phyloP scores from a whole-genome alignment of 2,113 vertebrate species.

The Sigmodon hispidus region DNA sequence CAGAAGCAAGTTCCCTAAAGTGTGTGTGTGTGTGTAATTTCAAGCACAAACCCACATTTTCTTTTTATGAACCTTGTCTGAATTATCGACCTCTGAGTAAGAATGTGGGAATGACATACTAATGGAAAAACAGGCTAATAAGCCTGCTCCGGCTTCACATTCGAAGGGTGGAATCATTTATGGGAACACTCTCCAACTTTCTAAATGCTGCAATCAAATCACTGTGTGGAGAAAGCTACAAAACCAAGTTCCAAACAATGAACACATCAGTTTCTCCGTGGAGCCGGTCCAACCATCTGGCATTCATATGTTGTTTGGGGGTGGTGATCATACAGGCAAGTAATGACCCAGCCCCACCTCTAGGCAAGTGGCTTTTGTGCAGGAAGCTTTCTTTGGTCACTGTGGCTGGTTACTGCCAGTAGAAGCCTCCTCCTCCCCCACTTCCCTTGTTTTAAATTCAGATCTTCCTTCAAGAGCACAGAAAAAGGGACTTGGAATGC shows the following conservation, averaged over 20 bases:
- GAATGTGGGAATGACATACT: conserved; percentile 77
- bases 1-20: conserved; percentile 60
- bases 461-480: conserved; percentile 9
- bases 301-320: conserved; percentile 84
- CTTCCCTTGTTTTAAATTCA: conserved; percentile 52
- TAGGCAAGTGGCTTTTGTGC: conserved; percentile 83
- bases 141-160: conserved; percentile 65
- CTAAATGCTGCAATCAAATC: conserved; percentile 83
- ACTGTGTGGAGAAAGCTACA: conserved; percentile 82
- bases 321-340: conserved; percentile 79
- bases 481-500: background rate
- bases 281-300: conserved; percentile 88
- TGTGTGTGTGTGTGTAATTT: too few relatives aligned
- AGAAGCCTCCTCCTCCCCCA: background rate
- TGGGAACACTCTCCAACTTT: conserved; percentile 78
- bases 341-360: conserved; percentile 85
- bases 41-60: conserved; percentile 56
- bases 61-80: conserved; percentile 53
- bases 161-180: conserved; percentile 81
- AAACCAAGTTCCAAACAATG: conserved; percentile 87
- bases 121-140: conserved; percentile 77
- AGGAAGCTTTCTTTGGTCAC: conserved; percentile 79
- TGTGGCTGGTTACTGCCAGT: conserved; percentile 77
- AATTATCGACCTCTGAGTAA: conserved; percentile 75
- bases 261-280: conserved; percentile 86